A percentile compares a stretch with the other conserved stretches of the same genome.
These are phyloP conservation scores for Archivesica marissinica DNA, from an alignment of 1,140 invertebrate genomes.

Conservation along the genomic window DNA sequence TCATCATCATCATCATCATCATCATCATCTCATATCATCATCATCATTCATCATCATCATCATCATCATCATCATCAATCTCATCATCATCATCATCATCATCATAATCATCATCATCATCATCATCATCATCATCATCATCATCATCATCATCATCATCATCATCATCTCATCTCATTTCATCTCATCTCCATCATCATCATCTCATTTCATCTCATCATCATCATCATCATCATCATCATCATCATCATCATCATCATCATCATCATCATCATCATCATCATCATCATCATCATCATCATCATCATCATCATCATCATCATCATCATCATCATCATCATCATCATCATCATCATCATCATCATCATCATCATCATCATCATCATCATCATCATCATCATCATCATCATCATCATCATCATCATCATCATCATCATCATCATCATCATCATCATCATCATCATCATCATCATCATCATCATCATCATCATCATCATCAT, in stretches of 20 bases:
- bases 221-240: slow-evolving; percentile 56
- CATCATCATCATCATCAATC: too few species aligned
- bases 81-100: too few species aligned
- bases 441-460: slow-evolving; percentile 34
- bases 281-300: slow-evolving; percentile 61
- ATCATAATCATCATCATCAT: too few species aligned
- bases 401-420: slow-evolving; percentile 55
- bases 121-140: too few species aligned
- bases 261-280: slow-evolving; percentile 57
- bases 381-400: slow-evolving; percentile 50
- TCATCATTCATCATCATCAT: too few species aligned
- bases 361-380: slow-evolving; percentile 29
- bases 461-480: slow-evolving; percentile 20
- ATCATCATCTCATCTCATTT: too few species aligned
- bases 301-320: slow-evolving; percentile 60
- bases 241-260: slow-evolving; percentile 60
- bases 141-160: too few species aligned
- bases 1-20: too few species aligned
- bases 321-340: slow-evolving; percentile 54
- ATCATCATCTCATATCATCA: too few species aligned
- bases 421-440: slow-evolving; percentile 56
- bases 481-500: slow-evolving; percentile 42
- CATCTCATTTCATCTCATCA: slow-evolving; percentile 39
- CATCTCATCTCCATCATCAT: too few species aligned
- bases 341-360: slow-evolving; percentile 40